These are phyloP conservation scores for Heterochromis multidens DNA, from an alignment of 2,113 vertebrate genomes.

Conservation along the genomic window DNA sequence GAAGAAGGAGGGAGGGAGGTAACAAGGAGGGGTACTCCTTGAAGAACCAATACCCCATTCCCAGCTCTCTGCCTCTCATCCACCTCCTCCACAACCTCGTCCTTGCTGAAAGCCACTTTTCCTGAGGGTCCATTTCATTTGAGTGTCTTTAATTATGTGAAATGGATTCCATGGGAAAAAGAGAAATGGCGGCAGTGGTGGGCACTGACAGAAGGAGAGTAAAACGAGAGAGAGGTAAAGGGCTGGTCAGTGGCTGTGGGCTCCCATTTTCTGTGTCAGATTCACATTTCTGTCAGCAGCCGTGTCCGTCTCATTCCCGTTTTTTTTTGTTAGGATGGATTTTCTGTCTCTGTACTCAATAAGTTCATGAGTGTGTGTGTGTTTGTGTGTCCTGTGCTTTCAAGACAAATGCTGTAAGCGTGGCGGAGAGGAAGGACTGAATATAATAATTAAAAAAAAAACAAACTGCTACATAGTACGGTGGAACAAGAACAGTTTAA, in stretches of 20 bases:
- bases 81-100: constrained; percentile 40
- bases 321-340: constrained; percentile 37
- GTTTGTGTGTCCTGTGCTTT: background rate
- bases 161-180: constrained; percentile 84
- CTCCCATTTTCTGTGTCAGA: constrained; percentile 39
- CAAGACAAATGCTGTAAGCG: constrained; percentile 1
- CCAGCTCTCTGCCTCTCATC: constrained; percentile 47
- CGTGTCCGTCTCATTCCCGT: constrained; percentile 45
- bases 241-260: constrained; percentile 27
- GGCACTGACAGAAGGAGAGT: constrained; percentile 45
- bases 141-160: constrained; percentile 95
- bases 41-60: constrained; percentile 74
- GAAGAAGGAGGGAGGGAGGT: constrained; percentile 29
- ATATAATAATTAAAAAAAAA: background rate
- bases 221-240: constrained; percentile 31
- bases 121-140: constrained; percentile 93
- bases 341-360: constrained; percentile 40
- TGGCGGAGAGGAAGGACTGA: background rate
- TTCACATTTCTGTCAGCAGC: constrained; percentile 69
- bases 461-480: background rate
- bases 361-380: background rate
- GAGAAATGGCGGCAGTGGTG: constrained; percentile 52
- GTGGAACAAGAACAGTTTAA: constrained; percentile 1
- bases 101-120: constrained; percentile 91
- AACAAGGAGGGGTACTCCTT: constrained; percentile 76